A percentile compares a stretch with the other conserved stretches of the same genome.
phyloP scores from a whole-genome alignment of 1,140 invertebrate genomes.

The Bradynema listronoti region DNA sequence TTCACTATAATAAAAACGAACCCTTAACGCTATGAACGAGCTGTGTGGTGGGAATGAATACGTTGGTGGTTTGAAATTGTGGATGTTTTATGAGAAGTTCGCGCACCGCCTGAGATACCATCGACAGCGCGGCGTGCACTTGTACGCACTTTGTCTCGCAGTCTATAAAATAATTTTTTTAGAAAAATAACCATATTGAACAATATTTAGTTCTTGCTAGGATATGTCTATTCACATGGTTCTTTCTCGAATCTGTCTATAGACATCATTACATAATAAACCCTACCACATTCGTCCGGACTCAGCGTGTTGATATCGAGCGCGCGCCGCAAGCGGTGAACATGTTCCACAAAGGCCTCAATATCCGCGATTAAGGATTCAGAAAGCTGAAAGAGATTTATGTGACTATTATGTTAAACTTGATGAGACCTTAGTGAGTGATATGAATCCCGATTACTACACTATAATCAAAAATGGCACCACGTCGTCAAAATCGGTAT shows the following conservation, averaged over 20 bases:
- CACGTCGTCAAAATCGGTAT: constrained; percentile 5
- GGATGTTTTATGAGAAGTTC: constrained; percentile 45
- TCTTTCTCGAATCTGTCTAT: no score
- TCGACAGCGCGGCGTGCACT: constrained; percentile 50
- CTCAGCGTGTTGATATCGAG: constrained; percentile 35
- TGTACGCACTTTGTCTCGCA: constrained; percentile 47
- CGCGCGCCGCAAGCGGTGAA: constrained; percentile 39
- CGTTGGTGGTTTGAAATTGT: constrained; percentile 50
- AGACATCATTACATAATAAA: no score
- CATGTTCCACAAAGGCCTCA: constrained; percentile 47
- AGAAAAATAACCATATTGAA: no score
- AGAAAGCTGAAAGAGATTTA: constrained; percentile 28
- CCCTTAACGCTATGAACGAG: constrained; percentile 52
- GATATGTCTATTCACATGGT: no score
- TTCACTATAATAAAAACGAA: constrained; percentile 18
- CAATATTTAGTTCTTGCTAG: no score
- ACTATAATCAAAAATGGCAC: no score
- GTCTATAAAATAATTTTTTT: no score
- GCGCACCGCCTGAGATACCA: constrained; percentile 50
- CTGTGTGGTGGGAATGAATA: constrained; percentile 51
- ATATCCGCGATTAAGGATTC: constrained; percentile 45
- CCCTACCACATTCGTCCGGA: no score
- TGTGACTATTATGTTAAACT: background rate
- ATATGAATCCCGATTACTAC: no score
- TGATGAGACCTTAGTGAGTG: background rate